Evolutionary conservation across 2,113 vertebrate species (phyloP).

Genomic region (Lucifuga dentata): DNA sequence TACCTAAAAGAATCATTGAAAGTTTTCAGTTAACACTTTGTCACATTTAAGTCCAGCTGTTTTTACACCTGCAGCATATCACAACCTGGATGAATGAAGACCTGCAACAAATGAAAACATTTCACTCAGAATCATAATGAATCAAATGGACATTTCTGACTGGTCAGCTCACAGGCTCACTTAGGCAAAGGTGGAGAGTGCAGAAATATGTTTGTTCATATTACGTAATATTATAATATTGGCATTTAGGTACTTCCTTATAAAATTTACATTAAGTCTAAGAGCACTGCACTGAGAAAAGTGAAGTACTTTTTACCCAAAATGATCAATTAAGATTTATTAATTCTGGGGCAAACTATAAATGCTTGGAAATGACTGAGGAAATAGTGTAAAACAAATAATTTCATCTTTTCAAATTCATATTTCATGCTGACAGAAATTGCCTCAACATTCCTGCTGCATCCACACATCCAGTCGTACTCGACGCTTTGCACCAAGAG

Average conservation of each 20-base stretch:
- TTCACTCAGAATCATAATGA: too few species aligned
- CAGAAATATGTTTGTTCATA: neutral
- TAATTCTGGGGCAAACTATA: neutral
- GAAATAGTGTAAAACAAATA: neutral
- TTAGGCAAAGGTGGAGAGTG: neutral
- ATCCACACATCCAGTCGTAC: neutral
- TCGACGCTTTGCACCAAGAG: constrained; percentile 2
- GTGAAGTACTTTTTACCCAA: neutral
- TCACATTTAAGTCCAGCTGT: too few species aligned
- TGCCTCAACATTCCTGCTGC: neutral
- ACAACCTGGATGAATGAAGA: too few species aligned
- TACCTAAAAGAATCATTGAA: too few species aligned
- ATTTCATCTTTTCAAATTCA: neutral
- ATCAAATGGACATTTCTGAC: too few species aligned
- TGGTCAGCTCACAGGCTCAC: too few species aligned
- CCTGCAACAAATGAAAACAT: too few species aligned
- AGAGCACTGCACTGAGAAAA: too few species aligned
- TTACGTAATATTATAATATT: too few species aligned
- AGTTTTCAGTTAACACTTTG: neutral
- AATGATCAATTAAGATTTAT: neutral
- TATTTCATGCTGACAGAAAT: neutral
- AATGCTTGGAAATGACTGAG: neutral
- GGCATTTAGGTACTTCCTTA: too few species aligned
- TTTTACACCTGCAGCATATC: neutral
- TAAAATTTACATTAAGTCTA: too few species aligned